Evolutionary conservation across 1,140 invertebrate genomes (phyloP).

Genomic region (Bombus turneri): DNA sequence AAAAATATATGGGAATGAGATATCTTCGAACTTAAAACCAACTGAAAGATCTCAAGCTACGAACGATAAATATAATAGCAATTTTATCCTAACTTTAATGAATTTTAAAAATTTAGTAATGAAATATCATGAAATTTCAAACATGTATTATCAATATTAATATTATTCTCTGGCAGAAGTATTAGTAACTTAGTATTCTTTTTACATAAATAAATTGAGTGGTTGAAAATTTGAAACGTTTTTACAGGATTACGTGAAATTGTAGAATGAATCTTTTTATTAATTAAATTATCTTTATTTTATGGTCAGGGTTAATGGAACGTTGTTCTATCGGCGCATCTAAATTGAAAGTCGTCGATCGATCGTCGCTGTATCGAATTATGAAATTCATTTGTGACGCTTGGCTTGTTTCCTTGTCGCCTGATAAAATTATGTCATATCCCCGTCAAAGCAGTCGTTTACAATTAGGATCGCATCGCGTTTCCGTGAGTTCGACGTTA

Average conservation of each 20-base stretch:
- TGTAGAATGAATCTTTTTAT: neutral
- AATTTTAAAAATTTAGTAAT: neutral
- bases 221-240: too few relatives aligned
- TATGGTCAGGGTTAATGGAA: neutral
- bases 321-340: neutral
- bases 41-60: neutral
- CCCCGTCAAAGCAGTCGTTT: neutral
- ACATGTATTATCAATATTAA: neutral
- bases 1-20: neutral
- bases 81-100: neutral
- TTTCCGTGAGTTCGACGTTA: neutral
- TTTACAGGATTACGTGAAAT: neutral
- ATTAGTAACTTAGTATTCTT: neutral
- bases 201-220: neutral
- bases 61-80: neutral
- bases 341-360: neutral
- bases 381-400: neutral
- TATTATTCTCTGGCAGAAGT: neutral
- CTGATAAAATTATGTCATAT: neutral
- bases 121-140: neutral
- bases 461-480: neutral
- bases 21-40: neutral
- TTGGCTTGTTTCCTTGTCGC: neutral
- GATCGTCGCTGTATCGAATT: neutral
- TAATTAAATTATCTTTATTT: neutral